Percentiles rank a stretch among this genome's conserved stretches.
Evolutionary conservation across 2,797 vertebrate genomes (phyloP).

Genomic region (Leptatherina wallacei): DNA sequence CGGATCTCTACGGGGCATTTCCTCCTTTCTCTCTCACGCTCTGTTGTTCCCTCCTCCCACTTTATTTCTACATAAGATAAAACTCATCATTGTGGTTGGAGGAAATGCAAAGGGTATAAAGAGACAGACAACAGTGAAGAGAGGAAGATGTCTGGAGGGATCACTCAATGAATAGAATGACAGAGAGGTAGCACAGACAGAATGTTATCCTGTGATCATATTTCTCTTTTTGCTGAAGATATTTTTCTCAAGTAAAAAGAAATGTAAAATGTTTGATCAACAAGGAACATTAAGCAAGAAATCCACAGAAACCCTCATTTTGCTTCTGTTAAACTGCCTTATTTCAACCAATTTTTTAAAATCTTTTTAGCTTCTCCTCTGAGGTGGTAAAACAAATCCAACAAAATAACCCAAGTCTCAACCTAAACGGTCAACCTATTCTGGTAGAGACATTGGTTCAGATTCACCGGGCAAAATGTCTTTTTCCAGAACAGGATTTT

Average conservation of each 20-base stretch:
- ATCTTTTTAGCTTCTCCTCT: no score
- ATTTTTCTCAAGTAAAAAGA: constrained; percentile 21
- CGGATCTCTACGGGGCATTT: constrained; percentile 33
- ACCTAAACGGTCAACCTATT: no score
- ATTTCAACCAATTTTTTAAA: no score
- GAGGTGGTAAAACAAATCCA: no score
- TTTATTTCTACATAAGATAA: constrained; percentile 45
- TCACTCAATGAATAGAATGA: constrained; percentile 42
- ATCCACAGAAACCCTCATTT: no score
- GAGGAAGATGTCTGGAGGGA: constrained; percentile 52
- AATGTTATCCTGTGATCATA: constrained; percentile 22
- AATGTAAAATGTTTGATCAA: constrained; percentile 1
- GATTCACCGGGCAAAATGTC: no score
- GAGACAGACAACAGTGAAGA: constrained; percentile 32
- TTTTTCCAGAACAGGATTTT: no score
- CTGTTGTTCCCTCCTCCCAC: constrained; percentile 11
- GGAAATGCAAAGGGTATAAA: constrained; percentile 42
- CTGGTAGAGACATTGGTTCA: no score
- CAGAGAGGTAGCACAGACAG: constrained; percentile 22
- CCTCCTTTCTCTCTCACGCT: constrained; percentile 7
- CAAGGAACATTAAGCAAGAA: no score
- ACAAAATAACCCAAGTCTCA: no score
- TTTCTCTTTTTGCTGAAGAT: constrained; percentile 11
- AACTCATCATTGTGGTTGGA: constrained; percentile 43
- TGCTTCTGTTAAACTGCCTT: no score